Base-by-base conservation (phyloP, 37 sponge, comb jelly and placozoan genomes). In the Aphrocallistes beatrix region DNA sequence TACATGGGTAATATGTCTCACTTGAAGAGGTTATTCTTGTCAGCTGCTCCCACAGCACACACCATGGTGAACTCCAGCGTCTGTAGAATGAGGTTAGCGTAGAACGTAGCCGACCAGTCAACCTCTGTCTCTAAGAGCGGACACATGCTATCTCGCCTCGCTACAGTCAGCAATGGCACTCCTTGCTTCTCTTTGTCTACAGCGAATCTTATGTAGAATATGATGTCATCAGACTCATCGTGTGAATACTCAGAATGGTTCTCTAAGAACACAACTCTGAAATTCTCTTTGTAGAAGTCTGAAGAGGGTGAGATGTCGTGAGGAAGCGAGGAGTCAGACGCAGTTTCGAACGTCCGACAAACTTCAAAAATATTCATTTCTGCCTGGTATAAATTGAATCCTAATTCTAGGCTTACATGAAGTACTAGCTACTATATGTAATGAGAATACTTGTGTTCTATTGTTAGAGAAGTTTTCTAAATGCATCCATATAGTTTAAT, bases 291-390 rank as follows among this genome's bases (percentile, higher is more conserved):
- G 75, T 60, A 60, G 75, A 60, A 60, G 75, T 60, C 28, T 3
- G 75, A 60, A 16, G 45, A 42, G n/a, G 75, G 28, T 3, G 75
- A 13, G n/a, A 3, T 25, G 75, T 19, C 6, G 25, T 19, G n/a
- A 28, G 3, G 10, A 19, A 60, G 3, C n/a, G 75, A 30, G 34
- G 75, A 60, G 1, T 60, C 28, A 13, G 75, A 30, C 3, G 6
- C n/a, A 13, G 75, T 6, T 30, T 60, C 75, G 75, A 32, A 60
- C 3, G 8, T 60, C 75, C 75, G 75, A 60, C 75, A 60, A 32
- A 60, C n/a, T 13, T 60, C 75, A 13, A 60, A 60, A 25, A 60
- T 60, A 60, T 60, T 60, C 75, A 60, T 60, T n/a, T n/a, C n/a
- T n/a, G n/a, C n/a, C n/a, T n/a, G n/a, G n/a, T n/a, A n/a, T n/a